These are phyloP conservation scores for Nilaparvata lugens DNA, from an alignment of 1,140 invertebrate species.

Conservation along the genomic window DNA sequence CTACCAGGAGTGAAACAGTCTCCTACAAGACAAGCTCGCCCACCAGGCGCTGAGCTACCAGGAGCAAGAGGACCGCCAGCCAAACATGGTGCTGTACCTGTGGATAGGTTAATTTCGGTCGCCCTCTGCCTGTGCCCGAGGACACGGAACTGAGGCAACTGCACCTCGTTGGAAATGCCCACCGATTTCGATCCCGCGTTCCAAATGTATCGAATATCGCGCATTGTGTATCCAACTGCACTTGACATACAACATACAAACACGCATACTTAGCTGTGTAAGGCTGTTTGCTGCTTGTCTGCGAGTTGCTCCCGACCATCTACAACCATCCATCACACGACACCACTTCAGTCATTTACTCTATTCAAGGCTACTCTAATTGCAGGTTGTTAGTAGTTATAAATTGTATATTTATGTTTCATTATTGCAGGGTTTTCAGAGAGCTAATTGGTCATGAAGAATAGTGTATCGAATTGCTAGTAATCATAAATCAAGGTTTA, in stretches of 20 bases:
- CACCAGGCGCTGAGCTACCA: not conserved
- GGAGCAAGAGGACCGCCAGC: not conserved
- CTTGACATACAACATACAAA: slow-evolving; percentile 39
- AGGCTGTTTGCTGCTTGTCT: not conserved
- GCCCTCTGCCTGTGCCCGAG: slow-evolving; percentile 84
- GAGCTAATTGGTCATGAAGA: no score
- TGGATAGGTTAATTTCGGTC: slow-evolving; percentile 84
- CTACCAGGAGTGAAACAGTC: not conserved
- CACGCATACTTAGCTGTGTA: slow-evolving; percentile 7
- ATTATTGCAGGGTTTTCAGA: no score
- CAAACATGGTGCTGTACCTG: slow-evolving; percentile 56
- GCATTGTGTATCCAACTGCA: slow-evolving; percentile 93
- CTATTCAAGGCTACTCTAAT: no score
- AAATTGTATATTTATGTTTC: no score
- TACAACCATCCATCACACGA: not conserved
- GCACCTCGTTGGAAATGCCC: slow-evolving; percentile 82
- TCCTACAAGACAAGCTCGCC: not conserved
- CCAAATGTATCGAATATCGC: slow-evolving; percentile 96
- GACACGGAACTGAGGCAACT: slow-evolving; percentile 90
- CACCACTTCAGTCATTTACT: not conserved
- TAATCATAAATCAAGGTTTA: no score
- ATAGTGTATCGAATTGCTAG: no score
- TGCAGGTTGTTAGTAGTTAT: no score
- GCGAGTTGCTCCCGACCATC: not conserved
- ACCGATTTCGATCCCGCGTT: slow-evolving; percentile 78